Evolutionary conservation across 2,888 invertebrate species (phyloP).

Genomic region (Clanis bilineata): DNA sequence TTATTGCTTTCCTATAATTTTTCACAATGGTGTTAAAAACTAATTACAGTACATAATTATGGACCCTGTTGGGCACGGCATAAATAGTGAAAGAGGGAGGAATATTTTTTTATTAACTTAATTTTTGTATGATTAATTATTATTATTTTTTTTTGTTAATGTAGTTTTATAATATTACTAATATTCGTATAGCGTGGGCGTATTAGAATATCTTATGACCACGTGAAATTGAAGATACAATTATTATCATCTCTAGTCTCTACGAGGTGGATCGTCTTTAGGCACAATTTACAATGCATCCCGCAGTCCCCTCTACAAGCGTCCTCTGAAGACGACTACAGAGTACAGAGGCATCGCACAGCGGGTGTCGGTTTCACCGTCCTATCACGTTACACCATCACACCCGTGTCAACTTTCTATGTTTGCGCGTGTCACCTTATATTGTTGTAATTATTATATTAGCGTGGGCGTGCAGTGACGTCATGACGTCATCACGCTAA

Average conservation of each 20-base stretch:
- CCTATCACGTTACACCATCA: conserved; percentile 62
- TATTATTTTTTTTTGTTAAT: too few relatives aligned
- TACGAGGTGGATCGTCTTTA: neutral
- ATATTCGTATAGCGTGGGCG: too few relatives aligned
- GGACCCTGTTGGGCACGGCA: too few relatives aligned
- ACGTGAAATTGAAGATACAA: neutral
- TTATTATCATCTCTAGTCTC: neutral
- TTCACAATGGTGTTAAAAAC: too few relatives aligned
- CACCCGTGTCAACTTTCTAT: conserved; percentile 55
- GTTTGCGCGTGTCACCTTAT: conserved; percentile 49
- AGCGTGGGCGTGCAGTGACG: neutral
- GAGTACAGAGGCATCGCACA: conserved; percentile 59
- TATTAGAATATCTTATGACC: neutral
- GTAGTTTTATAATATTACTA: too few relatives aligned
- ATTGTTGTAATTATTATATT: conserved; percentile 38
- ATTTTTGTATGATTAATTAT: too few relatives aligned
- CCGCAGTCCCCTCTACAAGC: conserved; percentile 18
- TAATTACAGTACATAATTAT: too few relatives aligned
- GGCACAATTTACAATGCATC: neutral
- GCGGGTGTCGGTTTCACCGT: conserved; percentile 62
- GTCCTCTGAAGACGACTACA: conserved; percentile 55
- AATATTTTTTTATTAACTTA: too few relatives aligned
- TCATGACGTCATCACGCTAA: neutral
- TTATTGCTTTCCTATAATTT: too few relatives aligned
- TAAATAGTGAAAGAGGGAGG: too few relatives aligned